Percentiles rank a stretch among this genome's conserved stretches.
phyloP scores from a whole-genome alignment of 2,113 vertebrate genomes.

The Lethenteron reissneri region DNA sequence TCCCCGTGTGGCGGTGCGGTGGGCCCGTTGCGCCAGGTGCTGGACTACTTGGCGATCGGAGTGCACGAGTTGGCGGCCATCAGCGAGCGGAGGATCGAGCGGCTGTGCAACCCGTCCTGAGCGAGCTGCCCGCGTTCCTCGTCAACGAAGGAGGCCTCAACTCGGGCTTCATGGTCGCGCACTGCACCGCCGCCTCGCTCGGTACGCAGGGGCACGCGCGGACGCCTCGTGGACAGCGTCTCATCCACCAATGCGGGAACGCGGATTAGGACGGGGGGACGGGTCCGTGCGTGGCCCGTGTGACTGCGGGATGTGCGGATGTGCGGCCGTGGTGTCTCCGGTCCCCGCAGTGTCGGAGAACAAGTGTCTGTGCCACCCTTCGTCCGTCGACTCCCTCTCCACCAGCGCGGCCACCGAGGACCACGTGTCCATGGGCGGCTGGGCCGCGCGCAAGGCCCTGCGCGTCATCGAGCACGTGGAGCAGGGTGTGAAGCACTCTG shows the following conservation, averaged over 20 bases:
- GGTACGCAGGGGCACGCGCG: slow-evolving; percentile 26
- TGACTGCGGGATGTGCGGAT: too few relatives aligned
- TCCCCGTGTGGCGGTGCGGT: background rate
- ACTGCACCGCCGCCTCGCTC: slow-evolving; percentile 77
- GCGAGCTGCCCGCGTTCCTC: slow-evolving; percentile 73
- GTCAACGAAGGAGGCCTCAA: slow-evolving; percentile 90
- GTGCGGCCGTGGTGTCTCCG: too few relatives aligned
- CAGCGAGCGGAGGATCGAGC: slow-evolving; percentile 78
- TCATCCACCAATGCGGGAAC: too few relatives aligned
- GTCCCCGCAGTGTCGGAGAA: slow-evolving; percentile 68
- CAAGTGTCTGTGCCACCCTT: slow-evolving; percentile 83
- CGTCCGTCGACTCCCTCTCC: slow-evolving; percentile 87
- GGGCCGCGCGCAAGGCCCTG: slow-evolving; percentile 84
- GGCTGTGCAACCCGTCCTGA: slow-evolving; percentile 89
- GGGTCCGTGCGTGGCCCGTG: too few relatives aligned
- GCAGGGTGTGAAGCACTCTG: slow-evolving; percentile 35
- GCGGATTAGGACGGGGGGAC: too few relatives aligned
- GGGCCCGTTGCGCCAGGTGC: background rate
- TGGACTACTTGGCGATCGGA: slow-evolving; percentile 55
- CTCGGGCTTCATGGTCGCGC: slow-evolving; percentile 97
- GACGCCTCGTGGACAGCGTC: too few relatives aligned
- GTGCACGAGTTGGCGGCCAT: slow-evolving; percentile 83
- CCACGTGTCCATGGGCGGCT: slow-evolving; percentile 95
- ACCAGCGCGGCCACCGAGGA: slow-evolving; percentile 92
- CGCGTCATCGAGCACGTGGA: slow-evolving; percentile 81